A percentile compares a stretch with the other conserved stretches of the same genome.
Evolutionary conservation across 64 coral and sea anemone genomes (phyloP).

Genomic region (Dendronephthya gigantea): DNA sequence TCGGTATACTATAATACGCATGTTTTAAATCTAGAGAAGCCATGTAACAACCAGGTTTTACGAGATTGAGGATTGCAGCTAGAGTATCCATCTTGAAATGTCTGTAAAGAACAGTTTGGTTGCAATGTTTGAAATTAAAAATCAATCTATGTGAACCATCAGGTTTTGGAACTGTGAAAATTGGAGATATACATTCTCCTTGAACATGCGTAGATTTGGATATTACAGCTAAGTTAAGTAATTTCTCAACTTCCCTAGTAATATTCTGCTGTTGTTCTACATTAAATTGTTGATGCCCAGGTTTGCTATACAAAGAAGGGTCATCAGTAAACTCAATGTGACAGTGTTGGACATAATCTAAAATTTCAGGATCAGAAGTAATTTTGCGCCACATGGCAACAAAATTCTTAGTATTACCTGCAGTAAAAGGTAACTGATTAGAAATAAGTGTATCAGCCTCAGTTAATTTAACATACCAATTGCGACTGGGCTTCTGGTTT

Average conservation of each 20-base stretch:
- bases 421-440: neutral
- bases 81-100: constrained; percentile 50
- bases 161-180: constrained; percentile 40
- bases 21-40: constrained; percentile 31
- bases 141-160: constrained; percentile 43
- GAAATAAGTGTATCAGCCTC: neutral
- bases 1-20: constrained; percentile 44
- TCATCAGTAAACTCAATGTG: constrained; percentile 10
- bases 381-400: neutral
- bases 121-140: constrained; percentile 55
- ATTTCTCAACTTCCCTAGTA: constrained; percentile 1
- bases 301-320: neutral
- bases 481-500: neutral
- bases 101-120: constrained; percentile 29
- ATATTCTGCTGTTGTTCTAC: constrained; percentile 19
- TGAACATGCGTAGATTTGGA: neutral
- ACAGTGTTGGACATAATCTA: neutral
- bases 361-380: neutral
- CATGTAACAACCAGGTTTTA: constrained; percentile 33
- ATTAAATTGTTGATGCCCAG: neutral
- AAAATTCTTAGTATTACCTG: neutral
- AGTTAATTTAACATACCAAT: neutral
- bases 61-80: constrained; percentile 23
- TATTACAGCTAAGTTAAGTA: constrained; percentile 6
- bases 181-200: constrained; percentile 30